Percentiles rank a stretch among this genome's conserved stretches.
phyloP scores from a whole-genome alignment of 2,113 vertebrate species.

The Mustelus asterias region DNA sequence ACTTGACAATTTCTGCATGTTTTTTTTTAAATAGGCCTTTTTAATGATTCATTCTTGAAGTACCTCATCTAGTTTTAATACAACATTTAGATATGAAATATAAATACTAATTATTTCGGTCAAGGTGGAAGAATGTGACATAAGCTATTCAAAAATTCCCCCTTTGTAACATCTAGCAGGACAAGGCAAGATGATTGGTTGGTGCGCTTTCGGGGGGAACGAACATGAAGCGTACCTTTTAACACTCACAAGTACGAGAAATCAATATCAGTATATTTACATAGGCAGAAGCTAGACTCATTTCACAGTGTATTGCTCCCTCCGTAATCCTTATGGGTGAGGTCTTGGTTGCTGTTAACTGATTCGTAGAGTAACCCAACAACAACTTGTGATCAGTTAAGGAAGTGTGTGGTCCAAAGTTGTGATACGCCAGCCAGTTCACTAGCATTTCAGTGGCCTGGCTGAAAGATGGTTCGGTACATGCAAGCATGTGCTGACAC shows the following conservation, averaged over 20 bases:
- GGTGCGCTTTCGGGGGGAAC: not conserved
- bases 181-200: not conserved
- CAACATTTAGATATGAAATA: not conserved
- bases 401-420: not conserved
- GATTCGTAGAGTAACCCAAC: not conserved
- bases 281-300: not conserved
- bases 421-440: not conserved
- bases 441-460: not conserved
- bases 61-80: not conserved
- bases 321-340: not conserved
- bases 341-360: not conserved
- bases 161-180: not conserved
- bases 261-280: not conserved
- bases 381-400: not conserved
- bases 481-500: not conserved
- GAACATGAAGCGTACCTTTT: not conserved
- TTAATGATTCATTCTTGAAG: not conserved
- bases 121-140: not conserved
- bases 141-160: not conserved
- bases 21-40: not conserved
- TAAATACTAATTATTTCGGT: not conserved
- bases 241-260: not conserved
- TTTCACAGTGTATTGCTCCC: not conserved
- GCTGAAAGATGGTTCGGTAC: not conserved
- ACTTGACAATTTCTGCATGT: not conserved